Evolutionary conservation across 2,113 vertebrate species (phyloP).

Genomic region (Sardina pilchardus): DNA sequence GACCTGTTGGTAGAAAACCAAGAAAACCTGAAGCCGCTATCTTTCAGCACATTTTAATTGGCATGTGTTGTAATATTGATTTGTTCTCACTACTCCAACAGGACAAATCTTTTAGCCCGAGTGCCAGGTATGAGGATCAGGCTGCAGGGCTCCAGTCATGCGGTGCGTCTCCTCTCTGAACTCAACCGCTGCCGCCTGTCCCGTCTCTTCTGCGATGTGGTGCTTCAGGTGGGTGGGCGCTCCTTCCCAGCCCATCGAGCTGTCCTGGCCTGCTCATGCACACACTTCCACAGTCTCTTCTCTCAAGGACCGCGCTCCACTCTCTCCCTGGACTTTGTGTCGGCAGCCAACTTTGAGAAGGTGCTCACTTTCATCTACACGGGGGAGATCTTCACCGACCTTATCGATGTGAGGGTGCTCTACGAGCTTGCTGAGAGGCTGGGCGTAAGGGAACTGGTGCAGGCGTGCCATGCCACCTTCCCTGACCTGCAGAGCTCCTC

Average conservation of each 20-base stretch:
- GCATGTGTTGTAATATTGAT: neutral
- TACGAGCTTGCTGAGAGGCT: conserved; percentile 91
- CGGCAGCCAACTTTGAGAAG: conserved; percentile 90
- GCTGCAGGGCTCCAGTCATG: conserved; percentile 88
- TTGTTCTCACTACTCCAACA: conserved; percentile 36
- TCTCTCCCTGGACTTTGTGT: conserved; percentile 91
- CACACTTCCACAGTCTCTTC: conserved; percentile 91
- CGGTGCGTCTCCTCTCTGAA: conserved; percentile 86
- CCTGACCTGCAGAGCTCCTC: conserved; percentile 84
- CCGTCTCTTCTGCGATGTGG: conserved; percentile 88
- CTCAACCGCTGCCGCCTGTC: conserved; percentile 91
- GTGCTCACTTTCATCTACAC: conserved; percentile 95
- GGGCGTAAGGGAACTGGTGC: conserved; percentile 85
- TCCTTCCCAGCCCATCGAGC: conserved; percentile 90
- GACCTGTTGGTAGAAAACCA: neutral
- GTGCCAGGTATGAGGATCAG: conserved; percentile 94
- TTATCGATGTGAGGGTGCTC: conserved; percentile 92
- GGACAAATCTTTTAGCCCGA: conserved; percentile 35
- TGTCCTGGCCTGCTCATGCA: conserved; percentile 84
- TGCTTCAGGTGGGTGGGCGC: conserved; percentile 87
- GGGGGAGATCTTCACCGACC: conserved; percentile 88
- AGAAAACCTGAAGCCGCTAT: neutral
- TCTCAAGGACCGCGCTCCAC: conserved; percentile 69
- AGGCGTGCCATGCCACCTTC: conserved; percentile 89
- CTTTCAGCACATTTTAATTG: neutral